These are phyloP conservation scores for Elegia similella DNA, from an alignment of 2,888 invertebrate species.

Conservation along the genomic window DNA sequence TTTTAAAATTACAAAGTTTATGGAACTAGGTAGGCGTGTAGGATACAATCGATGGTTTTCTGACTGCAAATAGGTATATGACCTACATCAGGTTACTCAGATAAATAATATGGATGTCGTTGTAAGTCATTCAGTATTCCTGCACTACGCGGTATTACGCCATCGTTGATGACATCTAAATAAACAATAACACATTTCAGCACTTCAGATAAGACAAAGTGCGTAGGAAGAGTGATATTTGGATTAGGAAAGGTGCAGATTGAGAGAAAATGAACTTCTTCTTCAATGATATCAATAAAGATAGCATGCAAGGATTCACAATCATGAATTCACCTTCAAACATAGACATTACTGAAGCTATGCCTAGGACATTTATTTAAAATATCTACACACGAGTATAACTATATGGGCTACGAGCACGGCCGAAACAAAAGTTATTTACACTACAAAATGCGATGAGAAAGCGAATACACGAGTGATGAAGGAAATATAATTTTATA, in stretches of 20 bases:
- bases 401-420: not conserved
- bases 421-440: not conserved
- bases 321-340: too few species aligned
- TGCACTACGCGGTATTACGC: not conserved
- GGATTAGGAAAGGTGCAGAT: not conserved
- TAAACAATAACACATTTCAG: slow-evolving; percentile 21
- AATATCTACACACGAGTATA: too few species aligned
- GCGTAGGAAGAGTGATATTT: not conserved
- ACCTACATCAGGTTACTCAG: slow-evolving; percentile 9
- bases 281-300: too few species aligned
- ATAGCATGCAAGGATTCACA: too few species aligned
- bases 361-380: too few species aligned
- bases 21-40: not conserved
- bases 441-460: not conserved
- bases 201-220: not conserved
- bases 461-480: slow-evolving; percentile 8
- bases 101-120: not conserved
- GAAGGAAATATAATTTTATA: slow-evolving; percentile 34
- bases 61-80: slow-evolving; percentile 21
- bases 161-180: slow-evolving; percentile 31
- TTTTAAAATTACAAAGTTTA: not conserved
- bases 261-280: too few species aligned
- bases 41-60: slow-evolving; percentile 33
- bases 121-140: too few species aligned
- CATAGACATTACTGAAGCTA: too few species aligned